Percentiles rank a stretch among this genome's conserved stretches.
Conservation (phyloP, 1,140 invertebrate genomes). For the Tachypleus tridentatus region DNA sequence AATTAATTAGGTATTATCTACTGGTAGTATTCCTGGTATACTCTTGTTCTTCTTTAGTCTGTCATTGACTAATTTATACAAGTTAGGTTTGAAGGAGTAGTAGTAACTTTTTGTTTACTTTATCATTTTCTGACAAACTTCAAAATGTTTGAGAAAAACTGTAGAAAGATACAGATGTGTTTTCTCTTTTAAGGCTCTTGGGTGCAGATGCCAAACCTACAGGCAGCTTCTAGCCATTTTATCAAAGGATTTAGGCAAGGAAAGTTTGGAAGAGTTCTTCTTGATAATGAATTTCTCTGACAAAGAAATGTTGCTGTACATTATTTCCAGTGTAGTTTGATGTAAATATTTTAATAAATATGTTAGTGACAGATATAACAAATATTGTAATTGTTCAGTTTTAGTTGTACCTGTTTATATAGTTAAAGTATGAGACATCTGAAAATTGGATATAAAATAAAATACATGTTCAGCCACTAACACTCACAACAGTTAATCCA, state of each 20-base stretch:
- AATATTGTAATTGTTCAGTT: too few relatives aligned
- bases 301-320: too few relatives aligned
- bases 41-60: neutral
- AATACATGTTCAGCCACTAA: too few relatives aligned
- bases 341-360: too few relatives aligned
- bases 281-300: constrained; percentile 29
- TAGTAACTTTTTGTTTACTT: constrained; percentile 5
- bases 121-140: neutral
- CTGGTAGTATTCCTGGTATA: neutral
- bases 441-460: too few relatives aligned
- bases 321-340: too few relatives aligned
- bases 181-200: constrained; percentile 15
- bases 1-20: neutral
- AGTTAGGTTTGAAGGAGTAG: too few relatives aligned
- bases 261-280: constrained; percentile 31
- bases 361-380: too few relatives aligned
- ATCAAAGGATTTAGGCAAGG: constrained; percentile 34
- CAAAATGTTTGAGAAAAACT: neutral
- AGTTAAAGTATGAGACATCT: too few relatives aligned
- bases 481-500: too few relatives aligned
- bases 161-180: neutral
- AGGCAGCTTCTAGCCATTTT: constrained; percentile 28
- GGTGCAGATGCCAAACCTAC: constrained; percentile 29
- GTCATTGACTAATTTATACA: constrained; percentile 22
- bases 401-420: too few relatives aligned